These are phyloP conservation scores for Parus major DNA, from an alignment of 2,113 vertebrate genomes.

Conservation along the genomic window DNA sequence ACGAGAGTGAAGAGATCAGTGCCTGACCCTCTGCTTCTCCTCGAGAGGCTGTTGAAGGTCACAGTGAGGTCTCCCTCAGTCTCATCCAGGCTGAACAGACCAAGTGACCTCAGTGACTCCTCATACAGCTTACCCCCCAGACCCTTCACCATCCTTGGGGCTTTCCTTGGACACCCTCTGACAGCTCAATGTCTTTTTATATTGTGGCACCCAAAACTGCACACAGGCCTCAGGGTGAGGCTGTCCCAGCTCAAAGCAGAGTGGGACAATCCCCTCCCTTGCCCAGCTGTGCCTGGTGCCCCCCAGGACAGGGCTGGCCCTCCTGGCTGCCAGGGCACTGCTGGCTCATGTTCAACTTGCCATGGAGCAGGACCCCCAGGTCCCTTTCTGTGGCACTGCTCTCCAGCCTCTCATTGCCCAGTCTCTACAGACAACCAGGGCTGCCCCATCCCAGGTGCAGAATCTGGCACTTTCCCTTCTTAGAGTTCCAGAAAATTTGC, in stretches of 20 bases:
- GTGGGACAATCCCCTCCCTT: not conserved
- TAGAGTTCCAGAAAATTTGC: not conserved
- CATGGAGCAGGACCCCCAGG: not conserved
- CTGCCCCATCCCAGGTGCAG: not conserved
- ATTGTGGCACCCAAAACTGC: not conserved
- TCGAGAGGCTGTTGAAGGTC: rapidly evolving
- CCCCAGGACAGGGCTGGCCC: not conserved
- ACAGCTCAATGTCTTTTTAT: not conserved
- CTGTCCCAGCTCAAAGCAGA: rapidly evolving
- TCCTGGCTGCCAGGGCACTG: not conserved
- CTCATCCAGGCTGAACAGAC: not conserved
- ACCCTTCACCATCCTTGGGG: not conserved
- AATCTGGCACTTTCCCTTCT: not conserved
- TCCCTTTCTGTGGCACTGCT: rapidly evolving
- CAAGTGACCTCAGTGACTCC: not conserved
- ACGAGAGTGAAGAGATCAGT: rapidly evolving
- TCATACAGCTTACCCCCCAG: rapidly evolving
- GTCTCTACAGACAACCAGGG: not conserved
- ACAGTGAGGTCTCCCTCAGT: not conserved
- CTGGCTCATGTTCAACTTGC: not conserved
- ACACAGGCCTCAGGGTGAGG: rapidly evolving
- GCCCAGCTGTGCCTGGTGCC: rapidly evolving
- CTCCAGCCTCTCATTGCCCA: not conserved
- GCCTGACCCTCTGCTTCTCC: not conserved
- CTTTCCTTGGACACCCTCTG: not conserved